Base-by-base conservation (phyloP, 1,140 invertebrate species). In the Zaprionus davidi region DNA sequence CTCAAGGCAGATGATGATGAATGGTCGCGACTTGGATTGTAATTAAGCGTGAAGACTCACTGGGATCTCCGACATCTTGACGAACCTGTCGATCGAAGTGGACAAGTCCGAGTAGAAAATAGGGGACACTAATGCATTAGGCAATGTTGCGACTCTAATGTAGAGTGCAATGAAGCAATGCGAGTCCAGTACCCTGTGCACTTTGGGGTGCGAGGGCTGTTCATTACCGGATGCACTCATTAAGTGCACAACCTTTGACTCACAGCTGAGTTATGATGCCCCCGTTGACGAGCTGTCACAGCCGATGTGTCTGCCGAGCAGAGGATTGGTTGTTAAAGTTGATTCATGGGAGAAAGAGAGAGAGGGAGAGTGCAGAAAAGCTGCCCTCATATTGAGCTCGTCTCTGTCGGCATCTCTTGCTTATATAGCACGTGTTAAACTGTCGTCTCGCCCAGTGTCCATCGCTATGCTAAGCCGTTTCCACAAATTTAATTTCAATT, bases 121-220 rank as follows among this genome's bases (percentile, higher is more conserved):
- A 85, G 90, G 85, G 85, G 82, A 81, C 78, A 82, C 81, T 90
- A 90, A 90, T 90, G 81, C 38, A 41, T 51, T 73, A 78, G 84
- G 78, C 88, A 84, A 90, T 85, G 85, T 85, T 82, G 81, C 84
- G 81, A 88, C 85, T 90, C 85, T 90, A 90, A 90, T 90, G 73
- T 90, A 85, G 79, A 85, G 86, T 90, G 85, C 85, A 90, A 90
- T 90, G 78, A 90, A 90, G 85, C 85, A 90, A 90, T 84, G 84
- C 85, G 78, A 81, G 75, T 71, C 78, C 62, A 49, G 20, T 24
- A 26, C 49, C 72, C 41, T 51, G 31, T 34, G 3, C 31, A 31
- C 56, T 20, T 44, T 22, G 13, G 22, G 22, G 24, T 26, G 24
- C 51, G 22, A 5, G 51, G 46, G 17, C 63, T 55, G 63, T 6